phyloP scores from a whole-genome alignment of 2,797 vertebrate genomes.

The Bucorvus abyssinicus region DNA sequence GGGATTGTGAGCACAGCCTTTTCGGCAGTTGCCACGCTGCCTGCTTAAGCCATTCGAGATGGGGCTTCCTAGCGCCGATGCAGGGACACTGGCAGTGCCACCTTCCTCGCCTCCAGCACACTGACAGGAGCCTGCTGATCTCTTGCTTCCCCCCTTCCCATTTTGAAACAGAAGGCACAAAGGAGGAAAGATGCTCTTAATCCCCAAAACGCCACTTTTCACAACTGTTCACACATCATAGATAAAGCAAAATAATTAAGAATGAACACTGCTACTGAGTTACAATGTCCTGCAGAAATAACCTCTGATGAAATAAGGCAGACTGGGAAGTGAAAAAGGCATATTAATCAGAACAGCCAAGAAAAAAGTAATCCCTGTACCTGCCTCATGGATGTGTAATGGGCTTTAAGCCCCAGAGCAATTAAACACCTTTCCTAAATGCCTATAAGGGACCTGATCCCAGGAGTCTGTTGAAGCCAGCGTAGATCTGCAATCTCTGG shows the following conservation, averaged over 20 bases:
- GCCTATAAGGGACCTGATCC: neutral
- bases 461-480: neutral
- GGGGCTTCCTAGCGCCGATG: neutral
- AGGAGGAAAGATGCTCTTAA: neutral
- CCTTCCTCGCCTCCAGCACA: neutral
- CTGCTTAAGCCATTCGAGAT: constrained; percentile 25
- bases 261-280: neutral
- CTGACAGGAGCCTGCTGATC: neutral
- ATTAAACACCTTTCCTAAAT: neutral
- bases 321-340: neutral
- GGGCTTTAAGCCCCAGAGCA: neutral
- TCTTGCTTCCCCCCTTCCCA: neutral
- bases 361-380: neutral
- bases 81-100: neutral
- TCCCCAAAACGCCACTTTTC: neutral
- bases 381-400: neutral
- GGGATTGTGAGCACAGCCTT: constrained; percentile 12
- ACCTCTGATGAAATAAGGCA: neutral
- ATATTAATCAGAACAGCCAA: neutral
- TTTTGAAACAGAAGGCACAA: constrained; percentile 15
- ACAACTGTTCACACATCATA: neutral
- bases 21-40: neutral
- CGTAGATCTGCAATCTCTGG: neutral
- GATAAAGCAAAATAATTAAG: constrained; percentile 6
- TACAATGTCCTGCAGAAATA: neutral